Evolutionary conservation across 2,888 invertebrate genomes (phyloP).

Genomic region (Cosmopolites sordidus): DNA sequence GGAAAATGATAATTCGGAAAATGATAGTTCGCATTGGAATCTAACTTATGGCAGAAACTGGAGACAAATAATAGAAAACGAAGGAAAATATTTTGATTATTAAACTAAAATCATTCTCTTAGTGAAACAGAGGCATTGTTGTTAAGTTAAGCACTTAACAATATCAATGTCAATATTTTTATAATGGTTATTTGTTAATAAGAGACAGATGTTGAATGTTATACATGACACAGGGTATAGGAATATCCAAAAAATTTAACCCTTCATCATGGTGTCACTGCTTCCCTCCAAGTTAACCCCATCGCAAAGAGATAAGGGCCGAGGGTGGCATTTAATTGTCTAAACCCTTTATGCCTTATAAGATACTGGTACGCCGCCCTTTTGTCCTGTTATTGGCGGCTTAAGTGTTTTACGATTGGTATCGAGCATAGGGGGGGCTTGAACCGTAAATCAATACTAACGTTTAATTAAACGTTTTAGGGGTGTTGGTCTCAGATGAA

Average conservation of each 20-base stretch:
- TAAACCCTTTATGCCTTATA: conserved; percentile 19
- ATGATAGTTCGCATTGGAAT: too few species aligned
- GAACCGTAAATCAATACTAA: neutral
- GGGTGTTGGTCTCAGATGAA: neutral
- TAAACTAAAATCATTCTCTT: too few species aligned
- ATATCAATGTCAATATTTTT: too few species aligned
- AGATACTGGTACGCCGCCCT: conserved; percentile 23
- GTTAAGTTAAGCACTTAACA: too few species aligned
- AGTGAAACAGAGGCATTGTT: too few species aligned
- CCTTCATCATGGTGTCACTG: conserved; percentile 20
- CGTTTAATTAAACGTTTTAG: conserved; percentile 16
- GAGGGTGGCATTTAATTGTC: conserved; percentile 25
- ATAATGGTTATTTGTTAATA: too few species aligned
- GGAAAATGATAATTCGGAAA: too few species aligned
- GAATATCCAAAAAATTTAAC: conserved; percentile 8
- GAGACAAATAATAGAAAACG: too few species aligned
- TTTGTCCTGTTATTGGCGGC: conserved; percentile 17
- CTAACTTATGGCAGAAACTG: too few species aligned
- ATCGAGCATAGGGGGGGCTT: neutral
- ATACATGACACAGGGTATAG: conserved; percentile 7
- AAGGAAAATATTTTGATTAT: too few species aligned
- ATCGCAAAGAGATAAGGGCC: conserved; percentile 23
- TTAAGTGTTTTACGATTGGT: conserved; percentile 8
- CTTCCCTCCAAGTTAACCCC: conserved; percentile 6
- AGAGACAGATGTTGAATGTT: too few species aligned